Percentiles rank a stretch among this genome's conserved stretches.
Conservation (phyloP, 2,888 invertebrate species). For the Busseola fusca region DNA sequence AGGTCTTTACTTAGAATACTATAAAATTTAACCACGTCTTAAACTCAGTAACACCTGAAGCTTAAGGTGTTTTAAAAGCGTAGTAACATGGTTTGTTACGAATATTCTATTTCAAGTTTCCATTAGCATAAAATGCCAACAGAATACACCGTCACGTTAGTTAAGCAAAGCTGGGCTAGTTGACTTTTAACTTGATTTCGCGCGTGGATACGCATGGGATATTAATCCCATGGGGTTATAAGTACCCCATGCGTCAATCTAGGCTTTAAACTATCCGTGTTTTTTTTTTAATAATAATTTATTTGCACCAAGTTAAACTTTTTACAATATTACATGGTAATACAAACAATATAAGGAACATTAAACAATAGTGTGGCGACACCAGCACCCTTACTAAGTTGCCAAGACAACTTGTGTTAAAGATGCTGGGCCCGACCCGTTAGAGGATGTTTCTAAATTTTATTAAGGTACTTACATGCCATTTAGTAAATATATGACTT, state of each 20-base stretch:
- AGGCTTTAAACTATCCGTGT: background rate
- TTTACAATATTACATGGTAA: no score
- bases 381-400: no score
- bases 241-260: background rate
- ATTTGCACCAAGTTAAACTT: no score
- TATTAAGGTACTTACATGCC: no score
- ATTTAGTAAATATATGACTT: no score
- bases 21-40: background rate
- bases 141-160: background rate
- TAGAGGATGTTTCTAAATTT: no score
- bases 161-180: background rate
- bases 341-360: no score
- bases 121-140: background rate
- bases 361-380: no score
- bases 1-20: conserved; percentile 29
- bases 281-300: no score
- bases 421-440: no score
- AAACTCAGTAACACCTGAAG: conserved; percentile 12
- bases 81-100: background rate
- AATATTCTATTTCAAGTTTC: background rate
- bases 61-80: background rate
- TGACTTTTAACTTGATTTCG: background rate
- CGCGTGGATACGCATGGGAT: no score
- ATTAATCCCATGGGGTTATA: background rate
- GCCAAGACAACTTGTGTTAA: no score